Evolutionary conservation across 53 echinoderm and acorn worm genomes (phyloP), one percentile per base, ranked within the genome.

Genomic region (Crossaster papposus): DNA sequence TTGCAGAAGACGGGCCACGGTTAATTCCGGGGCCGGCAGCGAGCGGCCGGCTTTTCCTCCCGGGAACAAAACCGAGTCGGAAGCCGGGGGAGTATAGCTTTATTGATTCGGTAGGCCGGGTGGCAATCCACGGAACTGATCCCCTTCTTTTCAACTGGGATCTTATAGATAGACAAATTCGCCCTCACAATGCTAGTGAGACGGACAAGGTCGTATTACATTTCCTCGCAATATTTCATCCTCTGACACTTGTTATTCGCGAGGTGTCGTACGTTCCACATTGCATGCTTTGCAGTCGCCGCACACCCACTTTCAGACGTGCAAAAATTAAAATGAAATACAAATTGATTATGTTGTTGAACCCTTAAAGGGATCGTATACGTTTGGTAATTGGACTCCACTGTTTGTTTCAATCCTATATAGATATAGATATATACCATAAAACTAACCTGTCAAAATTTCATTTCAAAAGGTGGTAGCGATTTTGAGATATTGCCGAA

Each of bases 131-230:
- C 28, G 68, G 28, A 23, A 68, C 68, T n/a, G 68, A 26, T 68
- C 68, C 68, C 26, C 10, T 26, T 26, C 24, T 4, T 28, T 68
- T 28, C n/a, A 58, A 58, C 44, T 44, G 7, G 58, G 58, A 20
- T 58, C 58, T 58, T 15, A 58, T 58, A 15, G 17, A 58, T 58
- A 14, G 17, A 58, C 14, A 58, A 58, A 15, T 28, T 26, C 30
- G 24, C 28, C 62, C 17, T 62, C 18, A 20, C 3, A 17, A 23
- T 4, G 62, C 23, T 18, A 17, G 23, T 68, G 68, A 68, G 68
- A 68, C 68, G n/a, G 28, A 9, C 68, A 68, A 26, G 68, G 68
- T 68, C 68, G 68, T 1, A 68, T 68, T 68, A 68, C 68, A 68
- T 10, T 68, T n/a, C n/a, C 68, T 26, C n/a, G 11, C 28, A 26